Conservation (phyloP, 2,888 invertebrate genomes). For the Acanthosepion pharaonis region DNA sequence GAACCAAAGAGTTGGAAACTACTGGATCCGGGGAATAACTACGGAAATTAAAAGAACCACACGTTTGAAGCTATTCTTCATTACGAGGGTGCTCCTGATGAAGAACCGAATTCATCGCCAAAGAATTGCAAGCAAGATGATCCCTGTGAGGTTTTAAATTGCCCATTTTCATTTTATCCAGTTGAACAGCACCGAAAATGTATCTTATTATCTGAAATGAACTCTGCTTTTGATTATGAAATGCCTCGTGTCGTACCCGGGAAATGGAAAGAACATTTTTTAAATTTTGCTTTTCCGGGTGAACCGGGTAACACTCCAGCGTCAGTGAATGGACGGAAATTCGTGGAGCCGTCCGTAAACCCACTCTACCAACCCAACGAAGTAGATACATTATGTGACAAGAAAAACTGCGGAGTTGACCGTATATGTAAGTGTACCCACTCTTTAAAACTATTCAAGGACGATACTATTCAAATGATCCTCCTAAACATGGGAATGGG, state of each 20-base stretch:
- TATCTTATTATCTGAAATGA: slow-evolving; percentile 53
- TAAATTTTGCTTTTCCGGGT: slow-evolving; percentile 69
- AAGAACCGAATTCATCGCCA: slow-evolving; percentile 52
- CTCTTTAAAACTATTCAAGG: slow-evolving; percentile 57
- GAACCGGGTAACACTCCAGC: slow-evolving; percentile 54
- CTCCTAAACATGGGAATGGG: slow-evolving; percentile 65
- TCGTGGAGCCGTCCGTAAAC: slow-evolving; percentile 56
- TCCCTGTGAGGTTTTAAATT: slow-evolving; percentile 57
- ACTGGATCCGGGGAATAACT: slow-evolving; percentile 64
- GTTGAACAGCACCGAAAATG: slow-evolving; percentile 50
- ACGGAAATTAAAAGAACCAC: slow-evolving; percentile 52
- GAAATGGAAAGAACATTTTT: slow-evolving; percentile 61
- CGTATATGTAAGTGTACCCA: slow-evolving; percentile 62
- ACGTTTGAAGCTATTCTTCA: slow-evolving; percentile 56
- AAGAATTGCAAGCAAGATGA: slow-evolving; percentile 52
- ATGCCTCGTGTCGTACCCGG: slow-evolving; percentile 51
- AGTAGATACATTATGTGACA: slow-evolving; percentile 58
- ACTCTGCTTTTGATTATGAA: slow-evolving; percentile 51
- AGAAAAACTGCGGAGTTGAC: slow-evolving; percentile 55
- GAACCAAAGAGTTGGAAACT: slow-evolving; percentile 56
- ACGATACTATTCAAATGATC: slow-evolving; percentile 65
- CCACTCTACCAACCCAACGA: slow-evolving; percentile 60
- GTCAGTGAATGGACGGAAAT: too few relatives aligned
- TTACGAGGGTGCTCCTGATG: slow-evolving; percentile 54
- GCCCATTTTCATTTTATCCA: slow-evolving; percentile 57